These are phyloP conservation scores for Sarcophaga carnaria DNA, from an alignment of 2,888 invertebrate genomes.

Conservation along the genomic window DNA sequence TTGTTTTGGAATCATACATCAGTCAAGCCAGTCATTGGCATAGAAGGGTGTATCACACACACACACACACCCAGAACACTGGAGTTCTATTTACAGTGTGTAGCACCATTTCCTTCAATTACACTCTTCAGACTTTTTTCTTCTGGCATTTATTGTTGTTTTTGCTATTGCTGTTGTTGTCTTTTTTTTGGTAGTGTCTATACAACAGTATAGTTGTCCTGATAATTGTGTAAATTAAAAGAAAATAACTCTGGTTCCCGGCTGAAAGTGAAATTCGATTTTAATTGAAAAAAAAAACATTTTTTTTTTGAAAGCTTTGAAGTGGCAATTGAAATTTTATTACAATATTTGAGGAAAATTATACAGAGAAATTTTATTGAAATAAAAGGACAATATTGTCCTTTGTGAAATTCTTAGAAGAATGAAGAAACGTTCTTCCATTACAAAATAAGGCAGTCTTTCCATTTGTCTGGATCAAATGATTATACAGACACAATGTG, in stretches of 20 bases:
- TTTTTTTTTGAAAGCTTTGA: too few species aligned
- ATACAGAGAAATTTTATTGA: too few species aligned
- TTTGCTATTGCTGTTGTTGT: neutral
- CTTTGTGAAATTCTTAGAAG: too few species aligned
- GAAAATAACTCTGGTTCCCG: slow-evolving; percentile 16
- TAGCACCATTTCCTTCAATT: neutral
- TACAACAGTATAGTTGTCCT: neutral
- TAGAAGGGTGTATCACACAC: neutral
- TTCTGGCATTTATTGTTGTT: too few species aligned
- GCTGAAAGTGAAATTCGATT: neutral
- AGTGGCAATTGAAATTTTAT: slow-evolving; percentile 9
- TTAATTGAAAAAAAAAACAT: neutral
- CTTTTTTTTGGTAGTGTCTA: neutral
- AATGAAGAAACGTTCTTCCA: too few species aligned
- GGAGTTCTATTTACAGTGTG: too few species aligned
- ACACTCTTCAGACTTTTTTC: neutral
- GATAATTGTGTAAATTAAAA: slow-evolving; percentile 31
- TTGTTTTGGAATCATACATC: neutral
- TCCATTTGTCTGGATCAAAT: too few species aligned
- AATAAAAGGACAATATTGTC: too few species aligned
- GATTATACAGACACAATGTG: too few species aligned
- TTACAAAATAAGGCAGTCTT: too few species aligned
- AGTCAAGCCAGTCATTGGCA: neutral
- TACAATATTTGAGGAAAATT: too few species aligned
- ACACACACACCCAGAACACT: too few species aligned